Evolutionary conservation across 1,140 invertebrate species (phyloP), one percentile per base, ranked within the genome.

Genomic region (Trinorchestia longiramus): DNA sequence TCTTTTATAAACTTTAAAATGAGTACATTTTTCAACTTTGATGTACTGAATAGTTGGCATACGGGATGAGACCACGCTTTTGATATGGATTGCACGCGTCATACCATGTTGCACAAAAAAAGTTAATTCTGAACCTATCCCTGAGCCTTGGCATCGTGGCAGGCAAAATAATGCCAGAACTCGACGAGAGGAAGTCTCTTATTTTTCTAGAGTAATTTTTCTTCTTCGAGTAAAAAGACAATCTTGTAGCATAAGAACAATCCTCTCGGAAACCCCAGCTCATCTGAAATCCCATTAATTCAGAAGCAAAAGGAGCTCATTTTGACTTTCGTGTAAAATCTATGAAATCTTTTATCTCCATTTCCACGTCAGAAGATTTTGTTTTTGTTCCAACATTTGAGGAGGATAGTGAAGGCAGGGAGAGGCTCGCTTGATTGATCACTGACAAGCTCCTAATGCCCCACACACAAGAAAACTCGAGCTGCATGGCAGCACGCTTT

Each of bases 321-420:
- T 90, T 90, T 90, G 43, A 43, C 88, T 90, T 90, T 41, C 43
- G 41, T 90, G 88, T 90, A 90, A 90, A 90, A 90, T 90, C 88
- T 90, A 90, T 90, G 88, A 41, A 28, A 90, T 90, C 88, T 90
- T 90, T 43, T 90, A 77, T 90, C 88, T 90, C 88, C 88, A 90
- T 90, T 90, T 90, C 88, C 88, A 90, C 88, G 88, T 43, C 88
- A 41, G 88, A 43, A 90, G 88, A 90, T 90, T 90, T 90, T 90
- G 88, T 90, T 90, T 90, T 90, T 90, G 88, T 15, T 4, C 88
- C 28, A 36, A 90, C 88, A 90, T 90, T 43, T 90, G 88, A 90
- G 43, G 88, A 41, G 88, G 88, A 90, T 42, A 41, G 88, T 43
- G 43, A 90, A 90, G 88, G 43, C 88, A 17, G 88, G 41, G 88